Conservation (phyloP, 2,113 vertebrate genomes). For the Spermophilus dauricus region DNA sequence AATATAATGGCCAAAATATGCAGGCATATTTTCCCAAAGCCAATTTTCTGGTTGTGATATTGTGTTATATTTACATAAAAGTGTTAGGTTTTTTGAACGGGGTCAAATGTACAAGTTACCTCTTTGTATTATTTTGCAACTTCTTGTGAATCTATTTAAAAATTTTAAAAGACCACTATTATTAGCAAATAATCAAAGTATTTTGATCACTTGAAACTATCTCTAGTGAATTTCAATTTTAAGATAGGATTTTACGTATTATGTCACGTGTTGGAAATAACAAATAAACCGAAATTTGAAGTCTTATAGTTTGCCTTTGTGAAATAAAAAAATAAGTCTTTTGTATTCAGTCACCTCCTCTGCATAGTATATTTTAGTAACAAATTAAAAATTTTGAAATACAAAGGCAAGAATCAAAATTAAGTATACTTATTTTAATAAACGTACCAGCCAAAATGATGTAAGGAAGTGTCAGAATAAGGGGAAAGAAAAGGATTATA, state of each 20-base stretch:
- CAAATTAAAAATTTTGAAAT: slow-evolving; percentile 31
- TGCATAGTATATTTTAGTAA: slow-evolving; percentile 60
- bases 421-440: slow-evolving; percentile 28
- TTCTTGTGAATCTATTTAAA: background rate
- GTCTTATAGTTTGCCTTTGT: background rate
- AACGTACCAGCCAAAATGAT: background rate
- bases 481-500: background rate
- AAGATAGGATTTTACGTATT: background rate
- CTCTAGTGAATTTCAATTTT: background rate
- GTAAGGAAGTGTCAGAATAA: background rate
- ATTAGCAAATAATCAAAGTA: background rate
- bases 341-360: slow-evolving; percentile 6
- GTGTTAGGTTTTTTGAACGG: background rate
- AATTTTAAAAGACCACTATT: background rate
- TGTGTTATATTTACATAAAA: background rate
- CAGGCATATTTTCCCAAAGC: background rate
- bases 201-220: background rate
- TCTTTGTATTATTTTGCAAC: background rate
- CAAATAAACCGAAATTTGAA: slow-evolving; percentile 12
- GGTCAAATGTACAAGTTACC: background rate
- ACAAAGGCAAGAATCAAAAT: slow-evolving; percentile 52
- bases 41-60: background rate
- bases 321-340: slow-evolving; percentile 14
- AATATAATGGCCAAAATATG: background rate
- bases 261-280: background rate